Conservation (phyloP, 2,888 invertebrate genomes). For the Rhorus exstirpatorius region DNA sequence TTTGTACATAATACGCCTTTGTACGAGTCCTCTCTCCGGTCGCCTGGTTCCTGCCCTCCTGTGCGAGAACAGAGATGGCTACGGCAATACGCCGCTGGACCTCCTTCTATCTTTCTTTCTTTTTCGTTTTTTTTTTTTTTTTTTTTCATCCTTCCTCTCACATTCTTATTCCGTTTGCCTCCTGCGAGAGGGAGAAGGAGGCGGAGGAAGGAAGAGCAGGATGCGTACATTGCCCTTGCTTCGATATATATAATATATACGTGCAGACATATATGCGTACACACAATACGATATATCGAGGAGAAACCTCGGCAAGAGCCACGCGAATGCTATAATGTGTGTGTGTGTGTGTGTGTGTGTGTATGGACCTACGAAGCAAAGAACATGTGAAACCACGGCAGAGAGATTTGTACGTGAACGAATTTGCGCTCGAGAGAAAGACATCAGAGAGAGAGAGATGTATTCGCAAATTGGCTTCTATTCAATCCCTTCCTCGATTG, state of each 20-base stretch:
- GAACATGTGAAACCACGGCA: constrained; percentile 28
- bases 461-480: constrained; percentile 59
- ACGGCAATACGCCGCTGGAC: constrained; percentile 66
- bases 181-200: constrained; percentile 69
- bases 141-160: constrained; percentile 53
- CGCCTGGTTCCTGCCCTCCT: constrained; percentile 56
- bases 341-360: neutral
- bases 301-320: constrained; percentile 38
- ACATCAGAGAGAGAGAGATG: constrained; percentile 15
- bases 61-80: constrained; percentile 49
- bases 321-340: constrained; percentile 41
- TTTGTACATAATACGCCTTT: constrained; percentile 83
- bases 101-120: constrained; percentile 54
- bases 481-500: constrained; percentile 30
- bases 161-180: constrained; percentile 55
- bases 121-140: constrained; percentile 52
- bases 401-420: constrained; percentile 40
- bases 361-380: neutral
- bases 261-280: neutral
- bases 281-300: constrained; percentile 14
- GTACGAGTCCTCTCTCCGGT: constrained; percentile 73
- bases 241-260: constrained; percentile 33
- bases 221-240: constrained; percentile 78
- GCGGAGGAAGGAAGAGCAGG: constrained; percentile 70
- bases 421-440: constrained; percentile 34